Evolutionary conservation across 2,113 vertebrate species (phyloP), one percentile per base, ranked within the genome.

Genomic region (Miniopterus natalensis): DNA sequence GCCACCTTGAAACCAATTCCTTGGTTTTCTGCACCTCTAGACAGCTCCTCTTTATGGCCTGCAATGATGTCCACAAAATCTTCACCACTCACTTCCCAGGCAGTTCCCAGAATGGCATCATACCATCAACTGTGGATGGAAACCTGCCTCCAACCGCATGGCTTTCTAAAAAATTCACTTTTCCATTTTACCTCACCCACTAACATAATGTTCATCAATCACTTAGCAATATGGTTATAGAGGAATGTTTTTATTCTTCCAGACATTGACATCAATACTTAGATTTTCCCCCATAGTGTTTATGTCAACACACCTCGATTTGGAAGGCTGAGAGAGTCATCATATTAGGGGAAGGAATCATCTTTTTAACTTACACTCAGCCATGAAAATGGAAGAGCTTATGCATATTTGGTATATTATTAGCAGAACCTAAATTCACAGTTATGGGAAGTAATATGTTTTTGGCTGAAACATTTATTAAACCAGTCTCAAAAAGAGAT

Each of bases 401-500:
- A 42, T 87, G 47, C n/a, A 49, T 45, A 40, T 94, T 53, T 87
- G 80, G 27, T 94, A 18, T 90, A 59, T 92, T 84, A 79, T 61
- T 90, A 92, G 47, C 59, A 84, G 66, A 95, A 90, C 9, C 51
- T 96, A 89, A 95, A 86, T 68, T 94, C 83, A 92, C 42, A 85
- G 68, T 95, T 70, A 65, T 63, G 40, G 51, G n/a, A 93, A 95
- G 45, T 49, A 96, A 94, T 85, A 68, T 31, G 31, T 11, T 85
- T 96, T 88, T 77, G 85, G 85, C 68, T 31, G 84, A 78, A 88
- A 65, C 12, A 47, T 77, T 84, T 96, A 90, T 88, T 92, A 97
- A 92, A 78, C 10, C 27, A 78, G 21, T 68, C 84, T 95, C 75
- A 74, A 80, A 80, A 95, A 95, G 73, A 88, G 73, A 93, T 88